A percentile compares a stretch with the other conserved stretches of the same genome.
Conservation (phyloP, 2,888 invertebrate genomes). For the Eugnorisma glareosa region DNA sequence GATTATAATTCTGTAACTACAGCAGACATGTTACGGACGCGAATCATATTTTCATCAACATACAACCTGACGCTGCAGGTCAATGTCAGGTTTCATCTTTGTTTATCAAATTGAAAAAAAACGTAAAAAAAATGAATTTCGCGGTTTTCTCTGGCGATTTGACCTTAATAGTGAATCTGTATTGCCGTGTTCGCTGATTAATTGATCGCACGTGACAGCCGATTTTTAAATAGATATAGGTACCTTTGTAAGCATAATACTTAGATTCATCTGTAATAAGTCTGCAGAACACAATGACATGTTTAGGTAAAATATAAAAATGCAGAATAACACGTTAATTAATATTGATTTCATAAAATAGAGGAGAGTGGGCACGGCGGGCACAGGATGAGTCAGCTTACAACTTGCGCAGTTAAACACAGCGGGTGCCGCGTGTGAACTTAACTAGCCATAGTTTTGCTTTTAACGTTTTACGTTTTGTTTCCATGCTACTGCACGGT, state of each 20-base stretch:
- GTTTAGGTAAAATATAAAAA: neutral
- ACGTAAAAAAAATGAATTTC: too few relatives aligned
- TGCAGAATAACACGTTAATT: conserved; percentile 10
- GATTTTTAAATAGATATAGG: neutral
- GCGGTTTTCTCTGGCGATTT: neutral
- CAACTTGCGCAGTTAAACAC: conserved; percentile 27
- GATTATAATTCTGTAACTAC: too few relatives aligned
- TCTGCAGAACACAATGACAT: neutral
- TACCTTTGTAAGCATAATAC: neutral
- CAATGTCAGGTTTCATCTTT: too few relatives aligned
- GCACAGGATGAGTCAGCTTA: conserved; percentile 29
- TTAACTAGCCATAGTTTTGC: conserved; percentile 17
- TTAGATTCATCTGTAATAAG: too few relatives aligned
- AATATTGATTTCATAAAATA: conserved; percentile 24
- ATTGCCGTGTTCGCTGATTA: neutral
- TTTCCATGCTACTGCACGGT: conserved; percentile 14
- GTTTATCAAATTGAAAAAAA: too few relatives aligned
- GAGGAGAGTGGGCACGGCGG: conserved; percentile 26
- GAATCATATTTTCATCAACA: too few relatives aligned
- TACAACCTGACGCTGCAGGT: too few relatives aligned
- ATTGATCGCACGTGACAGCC: too few relatives aligned
- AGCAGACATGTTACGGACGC: too few relatives aligned
- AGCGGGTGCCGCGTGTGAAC: conserved; percentile 28
- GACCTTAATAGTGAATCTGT: neutral
- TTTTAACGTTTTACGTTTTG: conserved; percentile 11